Base-by-base conservation (phyloP, 2,888 invertebrate species). In the Brachyptera putata region DNA sequence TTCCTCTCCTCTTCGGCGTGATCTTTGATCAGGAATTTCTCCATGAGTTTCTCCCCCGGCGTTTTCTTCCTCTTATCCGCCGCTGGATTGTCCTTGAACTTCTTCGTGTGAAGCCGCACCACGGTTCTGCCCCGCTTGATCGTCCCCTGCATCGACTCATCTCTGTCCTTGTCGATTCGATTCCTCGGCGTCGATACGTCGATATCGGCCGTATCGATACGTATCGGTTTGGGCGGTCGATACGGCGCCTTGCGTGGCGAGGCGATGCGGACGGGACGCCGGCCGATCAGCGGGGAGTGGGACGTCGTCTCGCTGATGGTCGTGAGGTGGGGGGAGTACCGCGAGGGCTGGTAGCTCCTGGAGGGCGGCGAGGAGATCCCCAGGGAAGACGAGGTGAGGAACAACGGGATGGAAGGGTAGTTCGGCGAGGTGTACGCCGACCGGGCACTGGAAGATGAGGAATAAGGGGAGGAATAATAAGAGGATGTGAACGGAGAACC, bases 181-280 rank as follows among this genome's bases (percentile, higher is more conserved):
- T 61, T 68, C 64, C 72, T 75, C 74, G 65, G 76, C 64, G 82
- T 82, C 0, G 89, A 87, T 0, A 92, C 91, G 72, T 92, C 91
- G 66, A 92, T 92, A 71, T 91, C 89, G 26, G 89, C 89, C 1
- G 91, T 91, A 72, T 91, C 89, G 64, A 91, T 88, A 66, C 84
- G 82, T 55, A 87, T 84, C 1, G 89, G 89, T 57, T 86, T 81
- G 1, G 83, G 76, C 1, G 79, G 59, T 7, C 60, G 60, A 49
- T 56, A 65, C 3, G 56, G 59, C 4, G 41, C 57, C 7, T 41
- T 56, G 11, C 61, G 24, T 9, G 63, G 64, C 0, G 61, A 61
- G 1, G 56, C 57, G 16, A 61, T 55, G 11, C 62, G 58, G 4
- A 41, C 36, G 24, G 56, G 56, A 16, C 59, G 34, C 25, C 49